A percentile compares a stretch with the other conserved stretches of the same genome.
These are phyloP conservation scores for Glareola pratincola DNA, from an alignment of 2,113 vertebrate genomes.

Conservation along the genomic window DNA sequence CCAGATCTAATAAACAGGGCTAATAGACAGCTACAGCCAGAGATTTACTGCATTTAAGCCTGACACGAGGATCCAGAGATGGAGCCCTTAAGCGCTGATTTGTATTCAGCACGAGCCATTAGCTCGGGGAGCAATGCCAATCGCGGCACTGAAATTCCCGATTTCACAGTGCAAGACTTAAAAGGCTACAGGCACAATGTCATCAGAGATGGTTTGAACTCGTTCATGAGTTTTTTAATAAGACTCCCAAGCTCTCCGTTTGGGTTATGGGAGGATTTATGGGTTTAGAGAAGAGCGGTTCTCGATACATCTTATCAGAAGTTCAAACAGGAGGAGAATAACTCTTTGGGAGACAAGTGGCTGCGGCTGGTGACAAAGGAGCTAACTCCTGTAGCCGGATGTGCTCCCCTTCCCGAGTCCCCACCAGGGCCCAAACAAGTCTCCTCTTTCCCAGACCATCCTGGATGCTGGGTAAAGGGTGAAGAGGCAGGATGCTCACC, in stretches of 20 bases:
- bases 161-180: not conserved
- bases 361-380: not conserved
- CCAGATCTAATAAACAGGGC: not conserved
- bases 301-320: not conserved
- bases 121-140: not conserved
- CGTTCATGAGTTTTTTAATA: not conserved
- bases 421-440: fast-evolving
- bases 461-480: not conserved
- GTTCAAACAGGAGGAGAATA: not conserved
- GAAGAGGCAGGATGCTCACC: not conserved
- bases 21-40: not conserved
- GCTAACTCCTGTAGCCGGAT: not conserved
- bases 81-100: not conserved
- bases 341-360: not conserved
- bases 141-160: fast-evolving
- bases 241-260: not conserved
- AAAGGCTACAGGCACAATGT: not conserved
- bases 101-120: not conserved
- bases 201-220: not conserved
- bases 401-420: fast-evolving
- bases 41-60: not conserved
- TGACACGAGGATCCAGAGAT: not conserved
- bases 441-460: not conserved
- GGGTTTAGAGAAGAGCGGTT: not conserved
- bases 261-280: not conserved